Base-by-base conservation (phyloP, 2,888 invertebrate species). In the Corbicula japonica region DNA sequence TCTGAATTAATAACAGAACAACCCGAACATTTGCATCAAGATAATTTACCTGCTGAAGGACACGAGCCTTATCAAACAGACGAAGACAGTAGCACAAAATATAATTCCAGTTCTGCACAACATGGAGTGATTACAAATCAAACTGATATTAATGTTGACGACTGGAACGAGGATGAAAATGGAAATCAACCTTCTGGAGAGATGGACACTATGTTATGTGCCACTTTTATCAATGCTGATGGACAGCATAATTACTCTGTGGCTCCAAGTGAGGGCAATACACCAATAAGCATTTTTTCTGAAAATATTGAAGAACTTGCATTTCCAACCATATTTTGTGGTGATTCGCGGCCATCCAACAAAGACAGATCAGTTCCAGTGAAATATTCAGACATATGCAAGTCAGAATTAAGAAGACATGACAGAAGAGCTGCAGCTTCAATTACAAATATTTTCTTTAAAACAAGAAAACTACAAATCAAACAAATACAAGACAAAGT, bases 281-380 rank as follows among this genome's bases (percentile, higher is more conserved):
- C n/a, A n/a, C n/a, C n/a, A n/a, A n/a, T n/a, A n/a, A 44, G 58
- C 30, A 34, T 32, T 38, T 52, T 54, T 28, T 46, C 12, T 62
- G 46, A 35, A 32, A 30, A 69, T 50, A 30, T 65, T 12, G 76
- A 71, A 60, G 70, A 76, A 32, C 48, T 76, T 18, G 54, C 76
- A n/a, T 76, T 63, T 50, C 70, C 76, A 38, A 50, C 70, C 21
- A 63, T 71, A 46, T 76, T 58, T 41, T 76, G 76, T 76, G 76
- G 70, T 30, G 70, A 71, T 38, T 34, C 15, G 26, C 56, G 71
- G 46, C 52, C 56, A 41, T 41, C 23, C 18, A 71, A 71, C 35
- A 46, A 28, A 21, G 52, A 71, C 15, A 63, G 65, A 63, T 18
- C 21, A 54, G 38, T 28, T 28, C 63, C 28, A 32, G 70, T 76